Evolutionary conservation across 2,888 invertebrate species (phyloP).

Genomic region (Hyalella azteca): DNA sequence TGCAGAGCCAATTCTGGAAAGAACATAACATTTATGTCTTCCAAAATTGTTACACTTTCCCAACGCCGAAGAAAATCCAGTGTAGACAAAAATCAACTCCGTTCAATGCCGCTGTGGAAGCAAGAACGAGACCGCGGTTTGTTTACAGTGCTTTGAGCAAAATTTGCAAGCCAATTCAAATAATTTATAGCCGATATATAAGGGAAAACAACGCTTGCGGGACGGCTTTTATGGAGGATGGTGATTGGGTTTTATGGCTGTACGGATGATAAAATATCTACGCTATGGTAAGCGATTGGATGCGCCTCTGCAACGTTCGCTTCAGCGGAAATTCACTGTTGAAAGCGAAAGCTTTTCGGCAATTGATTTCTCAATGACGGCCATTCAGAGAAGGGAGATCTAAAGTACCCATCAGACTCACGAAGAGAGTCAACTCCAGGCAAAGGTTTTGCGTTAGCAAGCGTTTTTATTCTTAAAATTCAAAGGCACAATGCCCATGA

Average conservation of each 20-base stretch:
- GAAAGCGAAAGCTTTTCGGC: constrained; percentile 8
- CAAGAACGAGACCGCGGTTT: background rate
- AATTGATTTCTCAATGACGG: constrained; percentile 9
- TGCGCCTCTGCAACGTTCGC: background rate
- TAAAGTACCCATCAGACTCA: background rate
- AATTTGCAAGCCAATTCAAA: background rate
- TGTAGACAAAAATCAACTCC: too few species aligned
- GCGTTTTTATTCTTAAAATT: too few species aligned
- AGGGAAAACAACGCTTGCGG: background rate
- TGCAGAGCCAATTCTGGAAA: too few species aligned
- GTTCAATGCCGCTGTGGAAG: too few species aligned
- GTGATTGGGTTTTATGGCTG: constrained; percentile 25
- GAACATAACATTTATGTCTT: too few species aligned
- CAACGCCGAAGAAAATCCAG: too few species aligned
- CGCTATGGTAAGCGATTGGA: background rate
- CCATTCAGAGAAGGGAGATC: background rate
- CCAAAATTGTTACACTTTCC: too few species aligned
- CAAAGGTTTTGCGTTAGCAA: too few species aligned
- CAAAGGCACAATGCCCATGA: too few species aligned
- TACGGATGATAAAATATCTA: background rate
- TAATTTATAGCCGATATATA: background rate
- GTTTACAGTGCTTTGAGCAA: background rate
- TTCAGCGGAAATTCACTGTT: background rate
- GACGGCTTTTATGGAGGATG: background rate
- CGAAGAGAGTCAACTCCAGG: background rate